Evolutionary conservation across 2,797 vertebrate species (phyloP), one percentile per base, ranked within the genome.

Genomic region (Cyclura pinguis): DNA sequence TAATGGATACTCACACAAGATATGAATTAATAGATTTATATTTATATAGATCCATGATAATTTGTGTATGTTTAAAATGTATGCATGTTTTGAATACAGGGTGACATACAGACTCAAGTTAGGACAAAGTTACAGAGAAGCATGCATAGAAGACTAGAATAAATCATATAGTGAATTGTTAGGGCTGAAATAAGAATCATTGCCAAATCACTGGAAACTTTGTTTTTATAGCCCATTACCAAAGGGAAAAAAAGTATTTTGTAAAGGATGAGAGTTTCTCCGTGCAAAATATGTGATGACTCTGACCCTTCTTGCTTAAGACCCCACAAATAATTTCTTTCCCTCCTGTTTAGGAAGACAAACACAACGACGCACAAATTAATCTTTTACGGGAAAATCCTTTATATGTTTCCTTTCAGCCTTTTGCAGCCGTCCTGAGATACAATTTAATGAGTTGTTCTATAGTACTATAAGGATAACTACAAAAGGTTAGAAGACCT

Each of bases 381-480:
- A 47, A 83, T 59, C 64, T 82, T 88, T 82, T 59, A 82, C 29
- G 50, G 35, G 73, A 88, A 86, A 83, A 35, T 57, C 67, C 22
- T 88, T 88, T 10, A 32, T 83, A 27, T 82, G 69, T 83, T 83
- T 88, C 52, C 67, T 88, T 88, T 88, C 87, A 88, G 32, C 14
- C 7, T 59, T 57, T 88, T 47, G 29, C 29, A 82, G n/a, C 16
- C 22, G 52, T 59, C 55, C 1, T 38, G 24, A 4, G 24, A 32
- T 73, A 35, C 35, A 59, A 59, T 73, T 38, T 57, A 88, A 57
- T 35, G 32, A 72, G 52, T 55, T 73, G 8, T 82, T 73, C 35
- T 47, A 29, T 42, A 7, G 16, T 72, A 32, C 35, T 88, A 35
- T 76, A 59, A 73, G 35, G 50, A 55, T 72, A 29, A 3, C 10